Evolutionary conservation across 2,888 invertebrate species (phyloP), one percentile per base, ranked within the genome.

Genomic region (Amiota minor): DNA sequence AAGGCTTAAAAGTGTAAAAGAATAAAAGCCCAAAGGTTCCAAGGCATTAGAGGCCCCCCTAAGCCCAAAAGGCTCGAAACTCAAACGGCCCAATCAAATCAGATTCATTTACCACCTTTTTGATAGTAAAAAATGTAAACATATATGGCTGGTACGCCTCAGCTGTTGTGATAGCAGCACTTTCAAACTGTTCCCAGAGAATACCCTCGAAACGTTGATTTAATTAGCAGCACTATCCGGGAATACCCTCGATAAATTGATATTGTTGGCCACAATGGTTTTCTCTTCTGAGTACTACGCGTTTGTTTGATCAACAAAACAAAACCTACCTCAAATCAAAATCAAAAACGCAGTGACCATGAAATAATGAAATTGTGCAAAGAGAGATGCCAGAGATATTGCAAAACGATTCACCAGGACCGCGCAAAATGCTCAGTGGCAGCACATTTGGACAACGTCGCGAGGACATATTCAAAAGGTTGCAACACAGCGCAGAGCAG

Each of bases 401-500:
- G 14, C 70, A 59, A 20, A 59, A 20, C 59, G 59, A 59, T 1
- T 18, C 59, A 10, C 18, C 77, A 20, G 77, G 77, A 49, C 75
- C 76, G 64, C 81, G 82, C 9, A 50, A 78, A 16, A 72, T 79
- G 2, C 64, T 83, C 62, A 76, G 73, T 10, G 86, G 86, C 35
- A 81, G 80, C 68, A 84, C 84, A 11, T 86, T 88, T 65, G 82
- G 85, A 9, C 82, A 85, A 70, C 81, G 82, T 3, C 80, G 87
- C 20, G 87, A 88, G 73, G 85, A 86, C 65, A 87, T 89, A 46
- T 87, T 88, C 71, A 79, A 81, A n/a, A 79, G 88, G n/a, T 76
- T 90, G 3, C 85, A 88, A 61, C 76, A 83, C 72, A 80, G 78
- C 61, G 86, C 89, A 47, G 85, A 84, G 68, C 80, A 84, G 46